Percentiles rank a stretch among this genome's conserved stretches.
Evolutionary conservation across 1,140 invertebrate genomes (phyloP).

Genomic region (Nymphalis io): DNA sequence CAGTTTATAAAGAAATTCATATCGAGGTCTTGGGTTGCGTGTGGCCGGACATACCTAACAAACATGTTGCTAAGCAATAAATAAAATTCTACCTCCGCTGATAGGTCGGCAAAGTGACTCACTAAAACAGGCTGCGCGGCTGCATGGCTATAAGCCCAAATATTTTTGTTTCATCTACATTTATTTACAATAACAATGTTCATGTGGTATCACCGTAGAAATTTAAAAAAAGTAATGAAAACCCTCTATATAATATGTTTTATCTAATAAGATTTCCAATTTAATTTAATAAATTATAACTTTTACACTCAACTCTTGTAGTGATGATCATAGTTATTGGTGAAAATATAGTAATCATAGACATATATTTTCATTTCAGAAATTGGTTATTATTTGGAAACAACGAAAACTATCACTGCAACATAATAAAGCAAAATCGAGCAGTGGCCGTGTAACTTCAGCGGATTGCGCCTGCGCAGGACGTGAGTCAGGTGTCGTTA

Average conservation of each 20-base stretch:
- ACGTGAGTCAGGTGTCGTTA: constrained; percentile 73
- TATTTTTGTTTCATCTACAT: constrained; percentile 7
- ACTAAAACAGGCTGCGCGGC: constrained; percentile 22
- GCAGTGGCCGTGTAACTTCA: constrained; percentile 45
- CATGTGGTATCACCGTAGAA: background rate
- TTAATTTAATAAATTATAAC: too few relatives aligned
- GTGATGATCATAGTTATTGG: background rate
- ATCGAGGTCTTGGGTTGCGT: constrained; percentile 3
- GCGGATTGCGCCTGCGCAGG: constrained; percentile 48
- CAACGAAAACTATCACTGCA: constrained; percentile 33
- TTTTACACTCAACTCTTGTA: too few relatives aligned
- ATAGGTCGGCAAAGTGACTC: constrained; percentile 24
- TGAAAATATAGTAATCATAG: background rate
- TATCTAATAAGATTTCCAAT: too few relatives aligned
- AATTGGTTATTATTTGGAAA: background rate
- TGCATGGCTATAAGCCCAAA: constrained; percentile 16
- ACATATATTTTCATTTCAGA: background rate
- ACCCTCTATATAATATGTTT: too few relatives aligned
- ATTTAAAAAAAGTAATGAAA: too few relatives aligned
- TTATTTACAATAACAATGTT: background rate
- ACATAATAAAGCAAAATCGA: constrained; percentile 40
- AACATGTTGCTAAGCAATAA: constrained; percentile 37
- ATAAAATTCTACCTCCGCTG: constrained; percentile 30
- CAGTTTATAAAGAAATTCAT: background rate
- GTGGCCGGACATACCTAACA: constrained; percentile 24